Percentiles rank a stretch among this genome's conserved stretches.
Conservation (phyloP, 2,888 invertebrate species). For the Orthosia incerta region DNA sequence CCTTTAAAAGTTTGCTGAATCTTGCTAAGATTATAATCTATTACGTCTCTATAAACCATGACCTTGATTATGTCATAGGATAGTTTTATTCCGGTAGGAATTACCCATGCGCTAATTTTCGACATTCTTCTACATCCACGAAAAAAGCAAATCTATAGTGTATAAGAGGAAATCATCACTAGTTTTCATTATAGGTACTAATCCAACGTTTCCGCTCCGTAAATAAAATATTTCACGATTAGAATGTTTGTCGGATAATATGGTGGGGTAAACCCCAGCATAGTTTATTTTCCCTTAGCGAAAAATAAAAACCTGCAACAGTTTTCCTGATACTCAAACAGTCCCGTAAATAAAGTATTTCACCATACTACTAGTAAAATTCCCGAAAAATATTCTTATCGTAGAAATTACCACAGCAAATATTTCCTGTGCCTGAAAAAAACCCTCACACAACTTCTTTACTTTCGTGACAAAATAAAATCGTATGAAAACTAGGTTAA, state of each 20-base stretch:
- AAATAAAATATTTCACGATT: too few species aligned
- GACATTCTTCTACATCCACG: too few species aligned
- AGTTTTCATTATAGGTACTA: too few species aligned
- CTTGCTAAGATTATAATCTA: too few species aligned
- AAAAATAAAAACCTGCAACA: background rate
- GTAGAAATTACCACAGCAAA: background rate
- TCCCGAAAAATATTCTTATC: background rate
- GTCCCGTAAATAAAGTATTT: background rate
- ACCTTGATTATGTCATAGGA: too few species aligned
- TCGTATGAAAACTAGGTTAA: constrained; percentile 28
- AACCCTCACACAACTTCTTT: background rate
- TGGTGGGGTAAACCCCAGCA: too few species aligned
- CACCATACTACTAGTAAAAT: background rate
- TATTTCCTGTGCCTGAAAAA: background rate
- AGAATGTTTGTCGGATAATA: too few species aligned
- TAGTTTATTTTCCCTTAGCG: too few species aligned
- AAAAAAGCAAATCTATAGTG: background rate
- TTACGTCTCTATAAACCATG: too few species aligned
- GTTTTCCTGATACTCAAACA: background rate
- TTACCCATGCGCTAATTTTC: too few species aligned
- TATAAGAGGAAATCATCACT: background rate
- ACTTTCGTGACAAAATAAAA: constrained; percentile 41
- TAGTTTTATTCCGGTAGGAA: too few species aligned
- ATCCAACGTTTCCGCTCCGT: too few species aligned
- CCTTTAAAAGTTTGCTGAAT: background rate